Conservation (phyloP, 2,888 invertebrate species). For the Minunthozetes semirufus region DNA sequence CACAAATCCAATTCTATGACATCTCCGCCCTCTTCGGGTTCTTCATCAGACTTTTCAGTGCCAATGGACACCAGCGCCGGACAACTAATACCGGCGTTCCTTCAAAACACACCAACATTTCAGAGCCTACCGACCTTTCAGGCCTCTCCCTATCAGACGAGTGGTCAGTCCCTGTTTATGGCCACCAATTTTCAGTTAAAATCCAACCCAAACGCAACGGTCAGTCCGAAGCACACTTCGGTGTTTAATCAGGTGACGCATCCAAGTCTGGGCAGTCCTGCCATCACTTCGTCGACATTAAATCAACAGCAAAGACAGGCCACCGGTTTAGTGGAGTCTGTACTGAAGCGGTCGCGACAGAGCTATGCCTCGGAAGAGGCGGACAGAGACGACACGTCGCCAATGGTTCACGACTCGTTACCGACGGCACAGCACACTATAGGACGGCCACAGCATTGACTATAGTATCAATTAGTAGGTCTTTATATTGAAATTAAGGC, state of each 20-base stretch:
- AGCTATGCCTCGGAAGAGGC: background rate
- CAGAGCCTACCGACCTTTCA: background rate
- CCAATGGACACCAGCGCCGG: conserved; percentile 15
- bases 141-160: background rate
- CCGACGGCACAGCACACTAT: background rate
- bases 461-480: conserved; percentile 25
- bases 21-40: conserved; percentile 17
- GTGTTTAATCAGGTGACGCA: background rate
- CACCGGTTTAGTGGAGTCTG: background rate
- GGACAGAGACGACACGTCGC: conserved; percentile 6
- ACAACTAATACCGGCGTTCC: background rate
- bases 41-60: conserved; percentile 20
- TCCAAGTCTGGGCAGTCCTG: conserved; percentile 3
- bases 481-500: conserved; percentile 1
- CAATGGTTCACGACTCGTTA: conserved; percentile 1
- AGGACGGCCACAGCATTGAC: conserved; percentile 2
- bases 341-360: background rate
- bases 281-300: conserved; percentile 12
- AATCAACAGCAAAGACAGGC: conserved; percentile 7
- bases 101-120: background rate
- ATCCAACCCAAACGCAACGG: background rate
- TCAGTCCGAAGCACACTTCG: background rate
- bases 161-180: conserved; percentile 8
- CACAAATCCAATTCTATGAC: conserved; percentile 7
- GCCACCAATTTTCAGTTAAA: background rate